Percentiles rank a stretch among this genome's conserved stretches.
Conservation (phyloP, 1,140 invertebrate species). For the Augochlora pura region DNA sequence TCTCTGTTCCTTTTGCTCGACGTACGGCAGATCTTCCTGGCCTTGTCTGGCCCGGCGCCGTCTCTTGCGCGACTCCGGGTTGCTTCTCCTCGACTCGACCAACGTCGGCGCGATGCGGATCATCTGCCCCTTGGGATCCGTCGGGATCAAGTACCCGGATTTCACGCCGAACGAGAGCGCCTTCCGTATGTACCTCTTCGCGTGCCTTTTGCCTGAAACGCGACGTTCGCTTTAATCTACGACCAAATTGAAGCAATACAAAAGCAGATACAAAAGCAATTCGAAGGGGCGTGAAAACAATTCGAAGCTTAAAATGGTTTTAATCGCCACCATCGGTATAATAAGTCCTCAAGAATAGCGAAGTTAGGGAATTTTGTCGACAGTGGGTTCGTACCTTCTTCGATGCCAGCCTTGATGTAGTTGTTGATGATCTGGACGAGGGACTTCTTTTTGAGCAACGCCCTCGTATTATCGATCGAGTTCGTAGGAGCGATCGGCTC, state of each 20-base stretch:
- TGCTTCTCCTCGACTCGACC: slow-evolving; percentile 28
- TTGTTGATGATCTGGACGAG: slow-evolving; percentile 60
- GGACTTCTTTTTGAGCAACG: slow-evolving; percentile 51
- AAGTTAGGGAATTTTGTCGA: no score
- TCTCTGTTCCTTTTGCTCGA: not conserved
- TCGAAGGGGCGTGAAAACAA: no score
- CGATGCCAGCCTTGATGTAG: slow-evolving; percentile 63
- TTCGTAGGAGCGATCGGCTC: slow-evolving; percentile 23
- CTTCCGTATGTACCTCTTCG: slow-evolving; percentile 68
- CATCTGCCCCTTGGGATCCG: slow-evolving; percentile 62
- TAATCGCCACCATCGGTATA: no score
- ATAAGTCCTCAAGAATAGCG: no score
- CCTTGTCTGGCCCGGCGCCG: slow-evolving; percentile 34
- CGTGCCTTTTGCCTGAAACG: slow-evolving; percentile 64
- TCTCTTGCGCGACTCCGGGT: slow-evolving; percentile 34
- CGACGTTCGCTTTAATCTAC: not conserved
- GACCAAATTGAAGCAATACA: no score
- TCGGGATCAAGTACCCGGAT: slow-evolving; percentile 69
- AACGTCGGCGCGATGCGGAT: slow-evolving; percentile 62
- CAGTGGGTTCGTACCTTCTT: slow-evolving; percentile 54
- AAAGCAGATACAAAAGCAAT: no score
- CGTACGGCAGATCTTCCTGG: not conserved
- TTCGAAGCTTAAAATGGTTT: no score
- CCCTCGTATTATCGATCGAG: slow-evolving; percentile 41
- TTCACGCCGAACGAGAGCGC: slow-evolving; percentile 69